A percentile compares a stretch with the other conserved stretches of the same genome.
These are phyloP conservation scores for Bryconaethiops microstoma DNA, from an alignment of 2,797 vertebrate genomes.

Conservation along the genomic window DNA sequence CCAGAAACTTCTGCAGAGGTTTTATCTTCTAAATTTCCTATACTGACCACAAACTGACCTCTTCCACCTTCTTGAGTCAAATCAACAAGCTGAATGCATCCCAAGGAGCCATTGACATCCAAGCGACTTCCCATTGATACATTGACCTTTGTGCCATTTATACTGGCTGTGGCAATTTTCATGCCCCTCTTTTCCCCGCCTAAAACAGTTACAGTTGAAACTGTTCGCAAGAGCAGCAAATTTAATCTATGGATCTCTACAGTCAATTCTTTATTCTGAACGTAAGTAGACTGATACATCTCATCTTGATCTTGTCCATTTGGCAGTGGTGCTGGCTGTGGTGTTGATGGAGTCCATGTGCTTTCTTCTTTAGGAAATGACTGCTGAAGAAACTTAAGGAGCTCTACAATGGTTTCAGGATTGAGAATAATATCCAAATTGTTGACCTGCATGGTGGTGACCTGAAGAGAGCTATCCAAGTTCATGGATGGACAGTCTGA, in stretches of 20 bases:
- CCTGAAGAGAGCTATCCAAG: constrained; percentile 91
- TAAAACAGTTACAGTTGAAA: constrained; percentile 75
- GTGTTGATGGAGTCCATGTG: constrained; percentile 60
- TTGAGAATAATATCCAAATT: constrained; percentile 98
- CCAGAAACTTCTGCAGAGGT: constrained; percentile 69
- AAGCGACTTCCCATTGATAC: constrained; percentile 88
- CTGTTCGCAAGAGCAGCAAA: constrained; percentile 89
- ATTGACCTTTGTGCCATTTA: constrained; percentile 92
- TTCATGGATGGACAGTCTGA: constrained; percentile 97
- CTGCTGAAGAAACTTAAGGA: constrained; percentile 95
- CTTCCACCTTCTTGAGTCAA: constrained; percentile 87
- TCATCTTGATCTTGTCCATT: constrained; percentile 76
- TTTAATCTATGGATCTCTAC: constrained; percentile 97
- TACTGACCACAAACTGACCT: constrained; percentile 94
- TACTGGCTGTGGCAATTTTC: constrained; percentile 98
- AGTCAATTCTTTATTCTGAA: constrained; percentile 91
- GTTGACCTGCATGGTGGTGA: constrained; percentile 93
- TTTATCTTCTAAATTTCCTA: constrained; percentile 83
- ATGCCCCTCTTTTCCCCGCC: constrained; percentile 88
- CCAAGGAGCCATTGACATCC: constrained; percentile 91
- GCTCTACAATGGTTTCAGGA: constrained; percentile 96
- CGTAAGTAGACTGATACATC: constrained; percentile 86
- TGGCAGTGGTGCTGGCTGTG: constrained; percentile 70
- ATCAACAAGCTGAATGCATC: constrained; percentile 92
- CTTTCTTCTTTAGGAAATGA: constrained; percentile 94